phyloP scores from a whole-genome alignment of 2,797 vertebrate species.

The Aplochiton taeniatus region DNA sequence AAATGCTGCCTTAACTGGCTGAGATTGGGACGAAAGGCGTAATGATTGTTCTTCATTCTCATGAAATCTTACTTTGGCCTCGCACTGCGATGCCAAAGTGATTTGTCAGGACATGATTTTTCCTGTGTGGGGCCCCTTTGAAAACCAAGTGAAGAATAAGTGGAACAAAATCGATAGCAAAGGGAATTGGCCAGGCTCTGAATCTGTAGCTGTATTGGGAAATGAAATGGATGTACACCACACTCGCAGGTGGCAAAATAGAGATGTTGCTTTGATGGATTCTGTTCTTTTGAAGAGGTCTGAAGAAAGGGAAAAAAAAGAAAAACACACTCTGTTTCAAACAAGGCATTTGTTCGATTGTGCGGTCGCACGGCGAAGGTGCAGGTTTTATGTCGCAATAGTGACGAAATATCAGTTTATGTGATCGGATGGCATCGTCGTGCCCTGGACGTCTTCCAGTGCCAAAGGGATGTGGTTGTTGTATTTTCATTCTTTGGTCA shows the following conservation, averaged over 20 bases:
- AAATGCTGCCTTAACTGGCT: constrained; percentile 28
- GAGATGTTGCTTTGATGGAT: constrained; percentile 70
- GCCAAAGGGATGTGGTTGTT: constrained; percentile 48
- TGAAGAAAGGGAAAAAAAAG: constrained; percentile 24
- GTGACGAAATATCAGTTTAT: constrained; percentile 60
- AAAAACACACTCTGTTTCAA: constrained; percentile 60
- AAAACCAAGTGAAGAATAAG: constrained; percentile 65
- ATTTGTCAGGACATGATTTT: constrained; percentile 67
- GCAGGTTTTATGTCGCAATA: constrained; percentile 56
- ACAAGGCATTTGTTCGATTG: constrained; percentile 70
- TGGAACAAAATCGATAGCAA: constrained; percentile 72
- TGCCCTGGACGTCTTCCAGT: constrained; percentile 28
- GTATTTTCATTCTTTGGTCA: constrained; percentile 58
- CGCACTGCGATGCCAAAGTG: constrained; percentile 42
- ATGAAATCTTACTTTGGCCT: constrained; percentile 26
- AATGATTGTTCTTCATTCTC: constrained; percentile 41
- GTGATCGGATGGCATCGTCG: constrained; percentile 62
- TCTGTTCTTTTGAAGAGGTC: constrained; percentile 58
- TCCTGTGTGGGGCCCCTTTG: constrained; percentile 60
- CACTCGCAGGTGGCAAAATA: constrained; percentile 70
- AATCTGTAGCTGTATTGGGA: constrained; percentile 66
- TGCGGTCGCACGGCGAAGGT: constrained; percentile 54
- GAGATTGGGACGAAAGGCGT: constrained; percentile 21
- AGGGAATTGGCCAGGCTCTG: constrained; percentile 62
- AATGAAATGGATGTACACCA: constrained; percentile 71